Conservation (phyloP, 2,113 vertebrate genomes). For the Osmerus eperlanus region DNA sequence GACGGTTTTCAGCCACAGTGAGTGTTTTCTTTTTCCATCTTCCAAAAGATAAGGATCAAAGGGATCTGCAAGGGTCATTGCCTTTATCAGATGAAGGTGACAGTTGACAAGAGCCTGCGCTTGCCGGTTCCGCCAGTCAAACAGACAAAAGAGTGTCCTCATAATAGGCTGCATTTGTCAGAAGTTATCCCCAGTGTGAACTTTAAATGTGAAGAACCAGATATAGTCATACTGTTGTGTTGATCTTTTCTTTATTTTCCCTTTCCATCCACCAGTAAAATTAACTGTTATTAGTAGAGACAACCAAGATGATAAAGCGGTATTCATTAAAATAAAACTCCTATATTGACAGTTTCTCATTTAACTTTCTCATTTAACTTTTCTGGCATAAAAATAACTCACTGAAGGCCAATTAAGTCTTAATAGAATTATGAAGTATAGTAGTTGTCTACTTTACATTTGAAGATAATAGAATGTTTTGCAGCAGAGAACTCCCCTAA, state of each 20-base stretch:
- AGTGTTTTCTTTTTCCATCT: slow-evolving; percentile 33
- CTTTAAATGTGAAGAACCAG: neutral
- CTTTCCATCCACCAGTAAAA: too few relatives aligned
- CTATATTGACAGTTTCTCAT: slow-evolving; percentile 33
- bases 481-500: slow-evolving; percentile 51
- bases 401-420: slow-evolving; percentile 6
- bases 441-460: slow-evolving; percentile 52
- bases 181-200: slow-evolving; percentile 21
- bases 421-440: slow-evolving; percentile 21
- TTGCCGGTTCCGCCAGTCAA: slow-evolving; percentile 39
- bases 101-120: slow-evolving; percentile 53
- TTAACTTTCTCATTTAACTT: slow-evolving; percentile 6
- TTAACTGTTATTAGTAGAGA: too few relatives aligned
- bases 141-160: slow-evolving; percentile 46
- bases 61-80: slow-evolving; percentile 57
- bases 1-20: slow-evolving; percentile 41
- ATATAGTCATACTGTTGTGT: too few relatives aligned
- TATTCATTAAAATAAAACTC: slow-evolving; percentile 18
- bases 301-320: too few relatives aligned
- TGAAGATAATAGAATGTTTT: slow-evolving; percentile 50
- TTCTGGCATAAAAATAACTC: slow-evolving; percentile 33
- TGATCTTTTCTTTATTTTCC: too few relatives aligned
- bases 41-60: slow-evolving; percentile 48
- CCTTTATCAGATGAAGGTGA: slow-evolving; percentile 64
- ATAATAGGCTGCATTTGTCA: slow-evolving; percentile 35